Evolutionary conservation across 2,888 invertebrate genomes (phyloP).

Genomic region (Hemithea aestivaria): DNA sequence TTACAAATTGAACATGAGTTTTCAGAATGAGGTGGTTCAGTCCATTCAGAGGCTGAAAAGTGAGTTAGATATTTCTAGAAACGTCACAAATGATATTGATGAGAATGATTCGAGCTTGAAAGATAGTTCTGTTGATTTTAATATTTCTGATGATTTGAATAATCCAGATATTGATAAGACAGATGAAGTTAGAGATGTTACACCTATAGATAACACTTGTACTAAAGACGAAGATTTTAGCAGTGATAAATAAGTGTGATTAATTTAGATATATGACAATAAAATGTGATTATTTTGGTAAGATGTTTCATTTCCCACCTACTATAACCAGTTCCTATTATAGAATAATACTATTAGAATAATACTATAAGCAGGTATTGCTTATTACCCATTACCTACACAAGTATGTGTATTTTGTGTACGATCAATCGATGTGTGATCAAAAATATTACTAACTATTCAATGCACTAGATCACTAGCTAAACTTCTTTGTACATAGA

Average conservation of each 20-base stretch:
- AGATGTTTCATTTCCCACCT: constrained; percentile 10
- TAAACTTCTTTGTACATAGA: too few relatives aligned
- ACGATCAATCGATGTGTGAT: too few relatives aligned
- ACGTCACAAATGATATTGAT: constrained; percentile 43
- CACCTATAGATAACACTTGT: constrained; percentile 12
- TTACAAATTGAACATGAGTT: constrained; percentile 70
- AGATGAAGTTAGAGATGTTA: constrained; percentile 28
- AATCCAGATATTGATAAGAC: constrained; percentile 15
- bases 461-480: too few relatives aligned
- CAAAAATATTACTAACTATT: too few relatives aligned
- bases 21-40: constrained; percentile 69
- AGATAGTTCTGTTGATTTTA: constrained; percentile 53
- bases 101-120: constrained; percentile 35
- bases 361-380: too few relatives aligned
- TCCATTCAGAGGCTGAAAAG: constrained; percentile 65
- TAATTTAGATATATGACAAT: constrained; percentile 20
- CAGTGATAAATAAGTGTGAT: constrained; percentile 19
- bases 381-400: too few relatives aligned
- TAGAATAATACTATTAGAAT: not conserved
- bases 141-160: constrained; percentile 37
- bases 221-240: constrained; percentile 6
- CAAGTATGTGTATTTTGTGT: too few relatives aligned
- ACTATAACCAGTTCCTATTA: not conserved
- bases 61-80: constrained; percentile 62
- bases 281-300: constrained; percentile 12